phyloP scores from a whole-genome alignment of 1,140 invertebrate genomes.

The Elysia chlorotica region DNA sequence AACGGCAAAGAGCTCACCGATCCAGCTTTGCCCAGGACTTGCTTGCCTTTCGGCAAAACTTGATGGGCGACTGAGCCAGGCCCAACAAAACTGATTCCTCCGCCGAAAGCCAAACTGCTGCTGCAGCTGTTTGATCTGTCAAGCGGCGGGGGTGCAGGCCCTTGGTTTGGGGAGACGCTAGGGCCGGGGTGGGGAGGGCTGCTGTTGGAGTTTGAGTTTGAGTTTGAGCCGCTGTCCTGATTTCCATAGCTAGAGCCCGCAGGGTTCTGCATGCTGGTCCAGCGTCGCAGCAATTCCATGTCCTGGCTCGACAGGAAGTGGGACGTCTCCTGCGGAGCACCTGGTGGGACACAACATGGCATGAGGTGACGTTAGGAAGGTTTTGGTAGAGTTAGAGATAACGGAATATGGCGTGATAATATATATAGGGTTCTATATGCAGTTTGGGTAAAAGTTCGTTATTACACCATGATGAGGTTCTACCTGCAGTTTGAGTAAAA shows the following conservation, averaged over 20 bases:
- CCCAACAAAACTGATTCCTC: background rate
- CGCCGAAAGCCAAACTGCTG: background rate
- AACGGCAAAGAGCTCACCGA: background rate
- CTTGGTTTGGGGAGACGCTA: background rate
- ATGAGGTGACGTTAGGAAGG: too few relatives aligned
- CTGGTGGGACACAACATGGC: too few relatives aligned
- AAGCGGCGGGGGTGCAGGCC: too few relatives aligned
- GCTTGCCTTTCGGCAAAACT: background rate
- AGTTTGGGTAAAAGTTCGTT: too few relatives aligned
- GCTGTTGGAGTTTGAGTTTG: background rate
- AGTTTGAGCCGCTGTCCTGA: background rate
- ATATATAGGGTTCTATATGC: too few relatives aligned
- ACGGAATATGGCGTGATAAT: too few relatives aligned
- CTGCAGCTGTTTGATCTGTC: background rate
- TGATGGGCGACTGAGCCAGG: background rate
- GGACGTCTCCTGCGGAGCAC: background rate
- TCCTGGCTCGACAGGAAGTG: slow-evolving; percentile 41
- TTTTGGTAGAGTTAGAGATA: too few relatives aligned
- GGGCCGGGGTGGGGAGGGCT: slow-evolving; percentile 6
- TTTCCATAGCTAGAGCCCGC: too few relatives aligned
- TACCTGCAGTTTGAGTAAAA: too few relatives aligned
- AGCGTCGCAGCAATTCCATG: slow-evolving; percentile 49
- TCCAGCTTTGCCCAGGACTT: slow-evolving; percentile 18
- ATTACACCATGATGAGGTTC: too few relatives aligned
- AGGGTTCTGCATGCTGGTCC: slow-evolving; percentile 51